Conservation (phyloP, 2,113 vertebrate genomes). For the Numenius arquata region DNA sequence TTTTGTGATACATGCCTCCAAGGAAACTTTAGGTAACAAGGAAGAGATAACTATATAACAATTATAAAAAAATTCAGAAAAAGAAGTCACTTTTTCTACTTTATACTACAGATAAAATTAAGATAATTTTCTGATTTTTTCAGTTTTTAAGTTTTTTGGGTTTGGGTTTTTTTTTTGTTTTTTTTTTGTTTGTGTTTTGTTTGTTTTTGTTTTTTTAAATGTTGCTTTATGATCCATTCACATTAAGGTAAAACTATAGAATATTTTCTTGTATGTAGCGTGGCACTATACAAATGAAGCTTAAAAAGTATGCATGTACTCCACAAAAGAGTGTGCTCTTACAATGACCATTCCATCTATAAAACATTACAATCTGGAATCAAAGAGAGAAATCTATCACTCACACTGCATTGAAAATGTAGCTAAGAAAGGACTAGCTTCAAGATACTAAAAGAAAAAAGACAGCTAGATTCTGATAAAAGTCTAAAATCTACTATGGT, state of each 20-base stretch:
- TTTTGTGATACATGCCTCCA: background rate
- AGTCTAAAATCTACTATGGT: background rate
- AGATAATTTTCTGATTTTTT: background rate
- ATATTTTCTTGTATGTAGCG: background rate
- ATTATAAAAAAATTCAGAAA: background rate
- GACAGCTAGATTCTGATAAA: background rate
- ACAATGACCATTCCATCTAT: background rate
- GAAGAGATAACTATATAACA: background rate
- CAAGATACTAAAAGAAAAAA: background rate
- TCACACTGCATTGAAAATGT: background rate
- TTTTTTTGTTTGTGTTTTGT: too few relatives aligned
- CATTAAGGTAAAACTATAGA: background rate
- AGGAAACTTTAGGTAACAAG: background rate
- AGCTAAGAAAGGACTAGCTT: background rate
- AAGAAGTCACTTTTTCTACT: background rate
- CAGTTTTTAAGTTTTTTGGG: background rate
- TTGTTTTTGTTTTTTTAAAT: background rate
- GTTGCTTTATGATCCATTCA: background rate
- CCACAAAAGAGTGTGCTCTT: background rate
- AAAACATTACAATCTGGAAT: background rate
- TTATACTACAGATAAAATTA: background rate
- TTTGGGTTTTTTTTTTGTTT: too few relatives aligned
- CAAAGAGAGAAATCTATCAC: background rate
- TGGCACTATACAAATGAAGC: background rate
- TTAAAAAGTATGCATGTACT: background rate